Conservation (phyloP, 2,113 vertebrate genomes). For the Psammodynastes pulverulentus region DNA sequence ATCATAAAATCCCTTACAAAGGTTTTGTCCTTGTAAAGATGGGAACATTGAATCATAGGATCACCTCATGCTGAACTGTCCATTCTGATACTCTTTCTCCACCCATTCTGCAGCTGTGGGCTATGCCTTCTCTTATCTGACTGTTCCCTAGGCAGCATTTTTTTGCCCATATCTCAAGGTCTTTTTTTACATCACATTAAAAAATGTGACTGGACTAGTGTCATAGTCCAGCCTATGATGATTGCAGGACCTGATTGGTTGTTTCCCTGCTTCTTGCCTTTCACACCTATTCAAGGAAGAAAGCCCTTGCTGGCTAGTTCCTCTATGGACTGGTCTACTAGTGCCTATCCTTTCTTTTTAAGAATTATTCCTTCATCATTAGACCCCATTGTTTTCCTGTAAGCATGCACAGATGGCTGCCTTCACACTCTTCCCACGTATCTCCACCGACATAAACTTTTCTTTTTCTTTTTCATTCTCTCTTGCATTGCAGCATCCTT, state of each 20-base stretch:
- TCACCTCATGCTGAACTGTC: not conserved
- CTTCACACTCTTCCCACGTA: not conserved
- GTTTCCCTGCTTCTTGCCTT: not conserved
- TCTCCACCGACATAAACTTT: not conserved
- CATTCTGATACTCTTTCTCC: too few species aligned
- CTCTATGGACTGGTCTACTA: not conserved
- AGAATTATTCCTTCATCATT: not conserved
- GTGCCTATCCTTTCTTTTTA: not conserved
- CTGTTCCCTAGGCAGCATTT: not conserved
- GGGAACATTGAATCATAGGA: not conserved
- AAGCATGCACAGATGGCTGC: not conserved
- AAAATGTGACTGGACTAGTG: not conserved
- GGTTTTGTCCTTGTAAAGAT: not conserved
- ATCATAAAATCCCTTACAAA: not conserved
- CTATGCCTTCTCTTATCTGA: too few species aligned
- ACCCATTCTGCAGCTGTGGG: too few species aligned
- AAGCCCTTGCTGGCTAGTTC: not conserved
- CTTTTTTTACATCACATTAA: not conserved
- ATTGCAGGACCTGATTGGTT: not conserved
- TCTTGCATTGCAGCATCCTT: not conserved
- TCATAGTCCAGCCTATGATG: not conserved
- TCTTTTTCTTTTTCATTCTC: not conserved
- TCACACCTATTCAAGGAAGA: not conserved
- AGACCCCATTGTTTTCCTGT: not conserved
- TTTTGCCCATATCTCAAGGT: not conserved